phyloP scores from a whole-genome alignment of 1,140 invertebrate species.

The Cyrtorhinus lividipennis region DNA sequence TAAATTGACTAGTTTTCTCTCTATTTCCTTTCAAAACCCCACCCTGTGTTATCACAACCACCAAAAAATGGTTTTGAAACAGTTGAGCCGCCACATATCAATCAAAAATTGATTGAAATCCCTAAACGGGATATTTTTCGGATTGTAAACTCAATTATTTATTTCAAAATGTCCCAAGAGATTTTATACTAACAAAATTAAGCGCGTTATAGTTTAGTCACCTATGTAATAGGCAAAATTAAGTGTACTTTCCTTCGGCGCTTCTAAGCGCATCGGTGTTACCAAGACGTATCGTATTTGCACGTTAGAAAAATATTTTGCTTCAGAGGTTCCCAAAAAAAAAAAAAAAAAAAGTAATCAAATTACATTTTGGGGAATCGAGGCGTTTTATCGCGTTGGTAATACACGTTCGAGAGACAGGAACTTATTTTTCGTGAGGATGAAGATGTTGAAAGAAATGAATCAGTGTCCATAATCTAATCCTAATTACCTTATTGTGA shows the following conservation, averaged over 20 bases:
- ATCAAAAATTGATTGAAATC: too few species aligned
- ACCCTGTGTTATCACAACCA: too few species aligned
- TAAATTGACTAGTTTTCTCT: too few species aligned
- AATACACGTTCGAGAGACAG: neutral
- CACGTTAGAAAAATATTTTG: neutral
- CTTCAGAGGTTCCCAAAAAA: neutral
- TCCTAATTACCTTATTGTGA: neutral
- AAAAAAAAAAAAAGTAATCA: neutral
- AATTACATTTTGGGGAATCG: neutral
- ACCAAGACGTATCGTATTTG: neutral
- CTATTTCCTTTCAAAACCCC: too few species aligned
- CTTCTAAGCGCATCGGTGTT: neutral
- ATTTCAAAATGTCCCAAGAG: too few species aligned
- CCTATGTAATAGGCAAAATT: neutral
- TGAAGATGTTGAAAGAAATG: neutral
- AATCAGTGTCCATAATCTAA: neutral
- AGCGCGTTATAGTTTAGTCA: too few species aligned
- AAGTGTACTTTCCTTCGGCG: conserved; percentile 3
- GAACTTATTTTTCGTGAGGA: neutral
- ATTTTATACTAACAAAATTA: too few species aligned
- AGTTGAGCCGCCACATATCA: too few species aligned
- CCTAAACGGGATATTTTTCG: too few species aligned
- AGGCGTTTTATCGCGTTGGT: neutral
- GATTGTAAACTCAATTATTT: too few species aligned
- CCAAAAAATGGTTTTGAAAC: too few species aligned